These are phyloP conservation scores for Leucophenga maculata DNA, from an alignment of 2,888 invertebrate genomes.

Conservation along the genomic window DNA sequence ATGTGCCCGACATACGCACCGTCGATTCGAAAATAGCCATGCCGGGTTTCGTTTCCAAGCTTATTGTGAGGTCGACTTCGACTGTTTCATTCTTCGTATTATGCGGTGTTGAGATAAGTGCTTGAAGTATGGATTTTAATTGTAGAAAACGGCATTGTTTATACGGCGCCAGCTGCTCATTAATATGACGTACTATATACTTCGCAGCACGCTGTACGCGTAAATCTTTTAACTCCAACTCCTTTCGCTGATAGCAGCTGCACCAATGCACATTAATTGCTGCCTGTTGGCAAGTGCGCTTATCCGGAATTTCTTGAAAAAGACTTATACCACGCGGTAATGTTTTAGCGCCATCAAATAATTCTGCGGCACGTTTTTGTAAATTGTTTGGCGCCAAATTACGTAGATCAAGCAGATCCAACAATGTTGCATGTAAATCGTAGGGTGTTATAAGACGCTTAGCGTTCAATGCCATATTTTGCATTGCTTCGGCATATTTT, in stretches of 20 bases:
- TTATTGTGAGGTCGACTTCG: slow-evolving; percentile 72
- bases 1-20: slow-evolving; percentile 73
- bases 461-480: slow-evolving; percentile 79
- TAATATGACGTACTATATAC: slow-evolving; percentile 79
- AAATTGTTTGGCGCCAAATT: slow-evolving; percentile 72
- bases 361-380: slow-evolving; percentile 66
- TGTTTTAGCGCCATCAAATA: slow-evolving; percentile 67
- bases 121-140: slow-evolving; percentile 78
- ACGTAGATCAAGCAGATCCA: slow-evolving; percentile 77
- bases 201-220: slow-evolving; percentile 76
- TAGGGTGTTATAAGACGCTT: slow-evolving; percentile 86
- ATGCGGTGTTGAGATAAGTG: slow-evolving; percentile 75
- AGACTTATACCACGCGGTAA: slow-evolving; percentile 81
- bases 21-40: slow-evolving; percentile 83
- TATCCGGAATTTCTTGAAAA: slow-evolving; percentile 80
- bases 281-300: slow-evolving; percentile 84
- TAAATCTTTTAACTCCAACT: slow-evolving; percentile 74
- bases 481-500: slow-evolving; percentile 76
- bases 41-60: slow-evolving; percentile 74
- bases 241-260: slow-evolving; percentile 82
- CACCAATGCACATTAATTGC: slow-evolving; percentile 90
- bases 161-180: slow-evolving; percentile 76
- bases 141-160: slow-evolving; percentile 79
- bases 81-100: slow-evolving; percentile 67
- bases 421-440: slow-evolving; percentile 86